These are phyloP conservation scores for Drosophila helvetica DNA, from an alignment of 2,888 invertebrate genomes.

Conservation along the genomic window DNA sequence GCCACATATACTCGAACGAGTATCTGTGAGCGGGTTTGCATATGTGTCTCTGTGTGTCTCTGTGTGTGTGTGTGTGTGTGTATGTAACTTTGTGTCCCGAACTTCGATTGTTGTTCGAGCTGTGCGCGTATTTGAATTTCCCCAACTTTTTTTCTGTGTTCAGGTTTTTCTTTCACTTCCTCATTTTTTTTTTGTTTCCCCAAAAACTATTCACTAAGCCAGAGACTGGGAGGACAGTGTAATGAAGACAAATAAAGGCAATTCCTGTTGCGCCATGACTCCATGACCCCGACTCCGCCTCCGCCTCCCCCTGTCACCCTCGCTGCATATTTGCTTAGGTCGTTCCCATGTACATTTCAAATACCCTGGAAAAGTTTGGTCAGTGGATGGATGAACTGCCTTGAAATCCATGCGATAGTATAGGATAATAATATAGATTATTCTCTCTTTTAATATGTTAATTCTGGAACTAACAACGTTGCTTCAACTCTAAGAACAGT, in stretches of 20 bases:
- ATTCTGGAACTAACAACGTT: too few relatives aligned
- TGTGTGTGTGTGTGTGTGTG: conserved; percentile 1
- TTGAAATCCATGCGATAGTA: too few relatives aligned
- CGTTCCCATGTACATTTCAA: conserved; percentile 18
- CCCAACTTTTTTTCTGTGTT: neutral
- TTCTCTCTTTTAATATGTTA: too few relatives aligned
- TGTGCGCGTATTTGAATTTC: conserved; percentile 40
- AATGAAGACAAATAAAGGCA: conserved; percentile 66
- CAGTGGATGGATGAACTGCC: too few relatives aligned
- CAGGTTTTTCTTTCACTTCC: neutral
- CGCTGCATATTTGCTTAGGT: conserved; percentile 69
- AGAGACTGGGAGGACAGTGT: conserved; percentile 26
- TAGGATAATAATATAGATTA: too few relatives aligned
- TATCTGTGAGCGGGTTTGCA: conserved; percentile 16
- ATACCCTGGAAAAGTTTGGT: neutral
- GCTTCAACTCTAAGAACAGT: neutral
- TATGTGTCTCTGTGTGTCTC: neutral
- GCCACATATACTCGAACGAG: neutral
- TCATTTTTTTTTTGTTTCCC: neutral
- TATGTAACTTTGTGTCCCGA: neutral
- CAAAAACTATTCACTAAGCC: conserved; percentile 2
- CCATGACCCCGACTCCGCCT: conserved; percentile 9
- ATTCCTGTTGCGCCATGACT: conserved; percentile 54
- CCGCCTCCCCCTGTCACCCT: conserved; percentile 42
- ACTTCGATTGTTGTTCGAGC: conserved; percentile 41